phyloP scores from a whole-genome alignment of 1,140 invertebrate genomes.

The Arion vulgaris region DNA sequence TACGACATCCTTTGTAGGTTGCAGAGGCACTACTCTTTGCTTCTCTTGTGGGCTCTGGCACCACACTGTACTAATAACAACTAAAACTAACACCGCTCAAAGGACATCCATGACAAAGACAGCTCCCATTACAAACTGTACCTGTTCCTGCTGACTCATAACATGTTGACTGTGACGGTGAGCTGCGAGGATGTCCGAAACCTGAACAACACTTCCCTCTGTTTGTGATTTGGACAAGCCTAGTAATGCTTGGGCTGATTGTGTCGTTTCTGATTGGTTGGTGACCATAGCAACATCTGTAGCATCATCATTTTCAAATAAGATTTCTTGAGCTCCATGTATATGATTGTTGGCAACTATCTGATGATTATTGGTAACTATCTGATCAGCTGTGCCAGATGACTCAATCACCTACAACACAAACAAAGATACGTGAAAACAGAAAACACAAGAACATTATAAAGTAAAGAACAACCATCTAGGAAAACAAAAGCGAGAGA shows the following conservation, averaged over 20 bases:
- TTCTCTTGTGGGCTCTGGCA: no score
- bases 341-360: background rate
- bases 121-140: background rate
- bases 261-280: constrained; percentile 16
- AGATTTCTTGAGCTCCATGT: background rate
- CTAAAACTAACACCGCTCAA: no score
- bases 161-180: background rate
- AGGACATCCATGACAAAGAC: no score
- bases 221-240: constrained; percentile 18
- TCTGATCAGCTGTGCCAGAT: background rate
- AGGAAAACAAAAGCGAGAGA: no score
- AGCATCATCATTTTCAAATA: background rate
- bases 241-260: constrained; percentile 37
- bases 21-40: no score
- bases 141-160: constrained; percentile 11
- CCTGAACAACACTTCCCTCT: background rate
- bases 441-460: background rate
- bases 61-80: no score
- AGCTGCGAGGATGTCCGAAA: constrained; percentile 1
- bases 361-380: background rate
- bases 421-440: background rate
- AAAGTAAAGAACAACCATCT: no score
- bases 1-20: no score
- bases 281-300: background rate
- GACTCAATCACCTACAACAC: constrained; percentile 13